These are phyloP conservation scores for Nipponacmea schrenckii DNA, from an alignment of 2,888 invertebrate species.

Conservation along the genomic window DNA sequence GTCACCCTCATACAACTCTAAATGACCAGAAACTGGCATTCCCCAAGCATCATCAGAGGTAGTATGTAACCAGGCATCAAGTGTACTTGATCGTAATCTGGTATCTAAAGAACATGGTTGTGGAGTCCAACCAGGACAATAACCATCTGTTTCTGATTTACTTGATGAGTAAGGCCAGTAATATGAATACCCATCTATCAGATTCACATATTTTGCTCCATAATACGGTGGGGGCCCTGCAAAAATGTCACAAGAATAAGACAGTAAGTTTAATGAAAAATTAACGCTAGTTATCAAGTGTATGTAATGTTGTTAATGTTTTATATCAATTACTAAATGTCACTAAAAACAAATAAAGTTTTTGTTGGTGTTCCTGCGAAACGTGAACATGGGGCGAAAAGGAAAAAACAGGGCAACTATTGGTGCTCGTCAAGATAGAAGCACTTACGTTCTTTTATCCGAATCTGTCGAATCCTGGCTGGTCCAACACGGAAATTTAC, in stretches of 20 bases:
- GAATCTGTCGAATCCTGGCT: slow-evolving; percentile 46
- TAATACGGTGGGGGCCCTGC: not conserved
- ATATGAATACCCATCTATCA: slow-evolving; percentile 3
- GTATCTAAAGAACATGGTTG: slow-evolving; percentile 25
- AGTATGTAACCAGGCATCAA: slow-evolving; percentile 38
- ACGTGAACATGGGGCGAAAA: too few relatives aligned
- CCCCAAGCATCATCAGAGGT: slow-evolving; percentile 31
- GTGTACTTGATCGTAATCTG: slow-evolving; percentile 17
- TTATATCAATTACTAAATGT: too few relatives aligned
- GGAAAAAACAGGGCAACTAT: too few relatives aligned
- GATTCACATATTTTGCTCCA: not conserved
- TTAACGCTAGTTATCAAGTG: too few relatives aligned
- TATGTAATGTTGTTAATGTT: too few relatives aligned
- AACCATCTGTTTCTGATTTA: slow-evolving; percentile 32
- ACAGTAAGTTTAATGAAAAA: too few relatives aligned
- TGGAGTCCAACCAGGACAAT: slow-evolving; percentile 35
- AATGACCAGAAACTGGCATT: slow-evolving; percentile 39
- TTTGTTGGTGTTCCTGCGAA: too few relatives aligned
- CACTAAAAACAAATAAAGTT: too few relatives aligned
- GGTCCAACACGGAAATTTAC: slow-evolving; percentile 49
- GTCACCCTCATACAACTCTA: slow-evolving; percentile 42
- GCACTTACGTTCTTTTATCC: slow-evolving; percentile 38
- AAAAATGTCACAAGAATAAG: not conserved
- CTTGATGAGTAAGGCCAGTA: slow-evolving; percentile 26
- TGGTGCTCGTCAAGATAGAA: too few relatives aligned